These are phyloP conservation scores for Neogobius melanostomus DNA, from an alignment of 2,113 vertebrate species.

Conservation along the genomic window DNA sequence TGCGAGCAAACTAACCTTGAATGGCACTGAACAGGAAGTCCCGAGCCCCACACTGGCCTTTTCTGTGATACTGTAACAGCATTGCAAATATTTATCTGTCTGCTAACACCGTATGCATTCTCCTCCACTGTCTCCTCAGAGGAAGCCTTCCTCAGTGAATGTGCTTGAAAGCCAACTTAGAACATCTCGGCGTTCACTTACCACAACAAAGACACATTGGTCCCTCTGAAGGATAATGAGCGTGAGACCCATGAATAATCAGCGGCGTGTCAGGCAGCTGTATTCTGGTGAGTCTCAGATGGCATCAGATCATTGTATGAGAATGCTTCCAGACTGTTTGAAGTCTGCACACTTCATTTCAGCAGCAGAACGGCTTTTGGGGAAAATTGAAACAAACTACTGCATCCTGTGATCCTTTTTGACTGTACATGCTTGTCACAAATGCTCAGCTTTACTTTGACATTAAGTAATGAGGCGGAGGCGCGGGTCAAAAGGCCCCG, in stretches of 20 bases:
- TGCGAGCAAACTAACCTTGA: background rate
- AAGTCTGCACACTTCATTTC: constrained; percentile 61
- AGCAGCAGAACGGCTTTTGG: constrained; percentile 59
- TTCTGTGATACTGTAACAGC: constrained; percentile 61
- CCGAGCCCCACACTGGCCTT: constrained; percentile 40
- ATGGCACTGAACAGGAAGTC: background rate
- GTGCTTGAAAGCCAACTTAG: constrained; percentile 56
- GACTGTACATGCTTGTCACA: constrained; percentile 85
- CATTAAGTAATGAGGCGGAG: constrained; percentile 89
- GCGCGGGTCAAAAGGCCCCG: constrained; percentile 92
- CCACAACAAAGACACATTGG: constrained; percentile 57
- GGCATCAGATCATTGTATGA: constrained; percentile 62
- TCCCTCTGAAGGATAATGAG: constrained; percentile 56
- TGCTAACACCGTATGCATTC: constrained; percentile 55
- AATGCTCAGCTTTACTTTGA: constrained; percentile 89
- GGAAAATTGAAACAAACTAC: constrained; percentile 64
- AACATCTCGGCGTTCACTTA: constrained; percentile 56
- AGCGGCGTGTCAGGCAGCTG: constrained; percentile 59
- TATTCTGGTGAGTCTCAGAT: constrained; percentile 56
- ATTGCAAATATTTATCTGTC: constrained; percentile 70
- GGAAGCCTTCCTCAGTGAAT: constrained; percentile 43
- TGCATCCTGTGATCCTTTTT: constrained; percentile 69
- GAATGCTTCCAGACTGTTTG: constrained; percentile 57
- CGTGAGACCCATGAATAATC: constrained; percentile 68
- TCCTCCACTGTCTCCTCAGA: constrained; percentile 32